A percentile compares a stretch with the other conserved stretches of the same genome.
Conservation (phyloP, 2,888 invertebrate genomes). For the Drosophila affinis region DNA sequence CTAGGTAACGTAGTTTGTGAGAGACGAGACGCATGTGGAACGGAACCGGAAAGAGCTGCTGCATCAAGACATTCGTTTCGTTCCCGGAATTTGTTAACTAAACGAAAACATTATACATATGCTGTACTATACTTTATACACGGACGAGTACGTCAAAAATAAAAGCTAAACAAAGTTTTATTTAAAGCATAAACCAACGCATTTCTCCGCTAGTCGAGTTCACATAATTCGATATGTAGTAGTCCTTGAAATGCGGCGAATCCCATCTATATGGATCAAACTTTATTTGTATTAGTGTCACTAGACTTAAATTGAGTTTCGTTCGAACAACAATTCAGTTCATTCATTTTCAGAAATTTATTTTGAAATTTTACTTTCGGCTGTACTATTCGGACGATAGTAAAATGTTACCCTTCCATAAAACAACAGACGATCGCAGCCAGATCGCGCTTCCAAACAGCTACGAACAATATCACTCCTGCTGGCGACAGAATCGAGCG, state of each 20-base stretch:
- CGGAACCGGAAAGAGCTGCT: constrained; percentile 1
- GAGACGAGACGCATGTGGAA: background rate
- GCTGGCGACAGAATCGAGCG: too few relatives aligned
- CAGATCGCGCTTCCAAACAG: background rate
- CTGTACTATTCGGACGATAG: too few relatives aligned
- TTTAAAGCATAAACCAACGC: constrained; percentile 37
- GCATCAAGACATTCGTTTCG: constrained; percentile 2
- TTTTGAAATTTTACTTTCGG: too few relatives aligned
- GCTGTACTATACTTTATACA: constrained; percentile 60
- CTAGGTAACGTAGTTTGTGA: constrained; percentile 6
- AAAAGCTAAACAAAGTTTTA: constrained; percentile 53
- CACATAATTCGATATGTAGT: background rate
- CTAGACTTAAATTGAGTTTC: background rate
- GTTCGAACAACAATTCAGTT: background rate
- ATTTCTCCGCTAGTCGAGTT: background rate
- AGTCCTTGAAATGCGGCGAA: background rate
- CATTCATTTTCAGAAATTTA: background rate
- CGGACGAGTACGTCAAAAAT: constrained; percentile 42
- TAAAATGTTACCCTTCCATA: too few relatives aligned
- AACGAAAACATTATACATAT: constrained; percentile 30
- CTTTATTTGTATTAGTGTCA: too few relatives aligned
- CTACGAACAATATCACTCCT: too few relatives aligned
- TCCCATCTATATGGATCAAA: background rate
- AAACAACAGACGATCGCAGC: background rate
- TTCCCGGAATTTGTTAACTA: constrained; percentile 11